Base-by-base conservation (phyloP, 2,113 vertebrate genomes). In the Tupaia tana region DNA sequence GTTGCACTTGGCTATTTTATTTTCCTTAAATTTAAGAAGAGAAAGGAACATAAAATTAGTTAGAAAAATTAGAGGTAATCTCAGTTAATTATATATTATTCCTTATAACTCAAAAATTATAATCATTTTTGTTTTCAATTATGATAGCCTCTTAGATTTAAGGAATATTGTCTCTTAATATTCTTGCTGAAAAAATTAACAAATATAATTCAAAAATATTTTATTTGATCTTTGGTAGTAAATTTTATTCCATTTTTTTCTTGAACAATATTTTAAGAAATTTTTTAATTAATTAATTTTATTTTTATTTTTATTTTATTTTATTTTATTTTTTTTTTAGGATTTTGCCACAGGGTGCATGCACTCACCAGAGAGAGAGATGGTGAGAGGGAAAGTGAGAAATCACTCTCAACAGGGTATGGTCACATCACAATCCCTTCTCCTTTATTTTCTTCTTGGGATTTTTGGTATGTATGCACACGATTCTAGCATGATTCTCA, bases 21-120 rank as follows among this genome's bases (percentile, higher is more conserved):
- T 82, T 71, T 93, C 81, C 52, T 95, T 73, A 78, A 93, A 82
- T 89, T 93, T 6, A 58, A 82, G 56, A 71, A 71, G 9, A 80
- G 27, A 79, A 85, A 87, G 27, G 1, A 90, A 88, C 1, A 74
- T 52, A 25, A 20, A 43, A 16, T 52, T 27, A 82, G 52, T 81
- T 77, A n/a, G n/a, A n/a, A n/a, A n/a, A n/a, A n/a, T n/a, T n/a
- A n/a, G n/a, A n/a, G 43, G 4, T 56, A 69, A 43, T 69, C 13
- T 7, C n/a, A 77, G 13, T 95, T 88, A 58, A 5, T 9, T 67
- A 43, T 13, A 43, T 56, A 59, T n/a, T 11, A 66, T 43, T 82
- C 18, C 61, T 10, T 91, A 10, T 67, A 34, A 73, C 1, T 61
- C 6, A 31, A 3, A 77, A 93, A 80, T 69, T 56, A 0, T 79